Evolutionary conservation across 2,113 vertebrate species (phyloP).

Genomic region (Cnemophilus loriae): DNA sequence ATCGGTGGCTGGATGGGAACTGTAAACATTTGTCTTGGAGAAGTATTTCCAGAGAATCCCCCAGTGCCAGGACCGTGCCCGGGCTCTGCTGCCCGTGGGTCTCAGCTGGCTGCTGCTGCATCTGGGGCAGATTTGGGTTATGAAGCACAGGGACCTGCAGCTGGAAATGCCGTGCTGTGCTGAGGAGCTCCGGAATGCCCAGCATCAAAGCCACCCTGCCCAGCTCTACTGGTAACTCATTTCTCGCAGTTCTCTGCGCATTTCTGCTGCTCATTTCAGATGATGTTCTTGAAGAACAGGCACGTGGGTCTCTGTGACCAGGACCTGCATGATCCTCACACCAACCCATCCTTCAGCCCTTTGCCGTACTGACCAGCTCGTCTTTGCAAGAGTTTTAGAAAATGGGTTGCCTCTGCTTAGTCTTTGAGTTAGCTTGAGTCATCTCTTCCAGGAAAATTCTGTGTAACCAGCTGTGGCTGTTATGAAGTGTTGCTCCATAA

Average conservation of each 20-base stretch:
- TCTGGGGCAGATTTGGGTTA: background rate
- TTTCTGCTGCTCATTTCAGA: background rate
- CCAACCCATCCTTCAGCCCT: background rate
- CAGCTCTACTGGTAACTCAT: background rate
- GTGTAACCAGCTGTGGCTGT: background rate
- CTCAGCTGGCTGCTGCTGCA: fast-evolving
- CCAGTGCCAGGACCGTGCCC: background rate
- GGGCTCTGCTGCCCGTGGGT: background rate
- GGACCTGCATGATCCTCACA: background rate
- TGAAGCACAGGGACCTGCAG: background rate
- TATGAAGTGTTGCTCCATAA: conserved; percentile 40
- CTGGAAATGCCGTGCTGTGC: fast-evolving
- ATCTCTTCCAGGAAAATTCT: background rate
- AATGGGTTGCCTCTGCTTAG: background rate
- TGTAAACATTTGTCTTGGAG: background rate
- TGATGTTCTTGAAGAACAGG: background rate
- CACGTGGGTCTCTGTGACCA: background rate
- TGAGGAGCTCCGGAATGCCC: fast-evolving
- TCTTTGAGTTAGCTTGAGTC: background rate
- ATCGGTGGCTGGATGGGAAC: background rate
- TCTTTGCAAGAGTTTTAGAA: background rate
- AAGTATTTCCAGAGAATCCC: background rate
- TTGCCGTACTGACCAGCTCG: background rate
- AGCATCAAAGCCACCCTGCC: background rate
- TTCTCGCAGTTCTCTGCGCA: background rate